Conservation (phyloP, 2,797 vertebrate genomes). For the Tauraco hartlaubi region DNA sequence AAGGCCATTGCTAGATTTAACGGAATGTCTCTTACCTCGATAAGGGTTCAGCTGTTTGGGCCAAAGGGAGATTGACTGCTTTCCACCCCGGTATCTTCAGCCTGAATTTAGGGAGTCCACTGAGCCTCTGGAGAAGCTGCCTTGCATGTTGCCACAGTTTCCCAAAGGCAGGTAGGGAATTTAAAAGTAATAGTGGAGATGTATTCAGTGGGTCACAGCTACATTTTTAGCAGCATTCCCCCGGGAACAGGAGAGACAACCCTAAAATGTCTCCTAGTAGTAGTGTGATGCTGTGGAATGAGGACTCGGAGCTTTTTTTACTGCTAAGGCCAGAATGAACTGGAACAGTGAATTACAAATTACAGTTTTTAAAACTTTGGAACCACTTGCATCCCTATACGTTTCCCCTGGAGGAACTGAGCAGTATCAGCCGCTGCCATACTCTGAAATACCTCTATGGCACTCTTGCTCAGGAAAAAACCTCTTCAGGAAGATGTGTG, state of each 20-base stretch:
- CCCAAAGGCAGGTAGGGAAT: neutral
- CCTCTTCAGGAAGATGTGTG: neutral
- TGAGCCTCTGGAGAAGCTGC: neutral
- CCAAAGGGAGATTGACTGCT: neutral
- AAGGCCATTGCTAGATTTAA: neutral
- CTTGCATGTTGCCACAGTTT: neutral
- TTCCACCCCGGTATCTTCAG: neutral
- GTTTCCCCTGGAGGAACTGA: neutral
- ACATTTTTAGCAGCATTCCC: neutral
- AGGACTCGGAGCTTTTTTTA: neutral
- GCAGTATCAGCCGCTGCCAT: fast-evolving
- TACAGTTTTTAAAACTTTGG: neutral
- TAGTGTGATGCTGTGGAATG: neutral
- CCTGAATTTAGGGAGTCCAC: neutral
- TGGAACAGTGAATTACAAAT: neutral
- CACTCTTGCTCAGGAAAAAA: neutral
- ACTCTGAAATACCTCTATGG: neutral
- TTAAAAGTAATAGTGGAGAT: neutral
- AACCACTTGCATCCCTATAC: neutral
- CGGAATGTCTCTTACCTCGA: neutral
- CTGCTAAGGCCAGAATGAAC: neutral
- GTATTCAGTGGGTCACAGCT: neutral
- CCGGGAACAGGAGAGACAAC: neutral
- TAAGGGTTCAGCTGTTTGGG: constrained; percentile 9
- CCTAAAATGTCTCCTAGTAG: neutral